Evolutionary conservation across 2,797 vertebrate genomes (phyloP), one percentile per base, ranked within the genome.

Genomic region (Sebastes iracundus): DNA sequence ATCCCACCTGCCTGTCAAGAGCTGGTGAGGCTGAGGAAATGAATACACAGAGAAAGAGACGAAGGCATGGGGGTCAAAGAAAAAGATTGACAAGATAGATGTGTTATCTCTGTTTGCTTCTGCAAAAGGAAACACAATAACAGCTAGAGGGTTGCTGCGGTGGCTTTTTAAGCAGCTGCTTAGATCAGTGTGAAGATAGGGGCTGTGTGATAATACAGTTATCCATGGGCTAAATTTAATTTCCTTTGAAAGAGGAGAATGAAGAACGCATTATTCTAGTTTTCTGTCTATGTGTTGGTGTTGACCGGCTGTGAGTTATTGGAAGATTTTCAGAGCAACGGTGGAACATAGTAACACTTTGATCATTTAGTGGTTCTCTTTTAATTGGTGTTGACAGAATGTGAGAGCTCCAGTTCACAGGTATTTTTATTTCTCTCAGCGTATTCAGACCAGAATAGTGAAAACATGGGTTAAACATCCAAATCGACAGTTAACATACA

Each of bases 171-270:
- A 73, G 81, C 84, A 79, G 82, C 80, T 23, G 75, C 67, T 38
- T 22, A 32, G 46, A 85, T 89, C 61, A 72, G 56, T 73, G 82
- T 75, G 66, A 66, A 79, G 89, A 93, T 86, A 46, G 25, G 32
- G 14, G 35, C 63, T 63, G 62, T 58, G 64, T 52, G 89, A 91
- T 89, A 81, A 82, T 74, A 86, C 67, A 84, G 87, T 81, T 80
- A 77, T 75, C 85, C 73, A 77, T 25, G 2, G 82, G 88, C 87
- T 66, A 79, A 86, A 89, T 91, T 91, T 77, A 84, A 93, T 94
- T 90, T 94, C 89, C 87, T 93, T 90, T 78, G 32, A 82, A 88
- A 80, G 73, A 75, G 16, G 72, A 80, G 85, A 88, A 46, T 30
- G 81, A 78, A 49, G 62, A 84, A 67, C 4, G 11, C 25, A 74